Conservation (phyloP, 2,113 vertebrate species). For the Platanista minor region DNA sequence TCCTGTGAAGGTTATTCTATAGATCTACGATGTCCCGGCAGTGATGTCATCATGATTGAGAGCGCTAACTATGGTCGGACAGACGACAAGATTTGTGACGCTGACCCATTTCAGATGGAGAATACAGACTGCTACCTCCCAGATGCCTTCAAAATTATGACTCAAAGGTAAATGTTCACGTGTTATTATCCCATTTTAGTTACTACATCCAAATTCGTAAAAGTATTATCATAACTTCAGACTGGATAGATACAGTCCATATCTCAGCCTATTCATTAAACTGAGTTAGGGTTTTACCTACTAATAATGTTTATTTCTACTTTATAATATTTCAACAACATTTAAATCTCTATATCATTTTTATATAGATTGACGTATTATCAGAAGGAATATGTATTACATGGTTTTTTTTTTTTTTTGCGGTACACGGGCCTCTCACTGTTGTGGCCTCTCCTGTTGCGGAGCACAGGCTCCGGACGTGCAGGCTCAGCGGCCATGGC, state of each 20-base stretch:
- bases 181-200: background rate
- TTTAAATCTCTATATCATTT: background rate
- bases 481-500: too few species aligned
- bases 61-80: conserved; percentile 98
- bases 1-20: conserved; percentile 99
- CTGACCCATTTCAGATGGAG: conserved; percentile 99
- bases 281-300: background rate
- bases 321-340: background rate
- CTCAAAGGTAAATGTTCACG: conserved; percentile 89
- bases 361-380: background rate
- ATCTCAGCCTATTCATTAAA: background rate
- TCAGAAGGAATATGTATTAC: background rate
- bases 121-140: conserved; percentile 99
- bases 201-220: background rate
- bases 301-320: background rate
- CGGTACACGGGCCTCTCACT: too few species aligned
- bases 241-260: background rate
- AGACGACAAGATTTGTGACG: conserved; percentile 99
- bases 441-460: too few species aligned
- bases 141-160: conserved; percentile 99
- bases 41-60: conserved; percentile 99
- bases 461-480: too few species aligned
- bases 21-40: conserved; percentile 97
- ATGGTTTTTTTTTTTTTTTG: too few species aligned
- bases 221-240: background rate